A percentile compares a stretch with the other conserved stretches of the same genome.
These are phyloP conservation scores for Melipona beecheii DNA, from an alignment of 2,888 invertebrate species.

Conservation along the genomic window DNA sequence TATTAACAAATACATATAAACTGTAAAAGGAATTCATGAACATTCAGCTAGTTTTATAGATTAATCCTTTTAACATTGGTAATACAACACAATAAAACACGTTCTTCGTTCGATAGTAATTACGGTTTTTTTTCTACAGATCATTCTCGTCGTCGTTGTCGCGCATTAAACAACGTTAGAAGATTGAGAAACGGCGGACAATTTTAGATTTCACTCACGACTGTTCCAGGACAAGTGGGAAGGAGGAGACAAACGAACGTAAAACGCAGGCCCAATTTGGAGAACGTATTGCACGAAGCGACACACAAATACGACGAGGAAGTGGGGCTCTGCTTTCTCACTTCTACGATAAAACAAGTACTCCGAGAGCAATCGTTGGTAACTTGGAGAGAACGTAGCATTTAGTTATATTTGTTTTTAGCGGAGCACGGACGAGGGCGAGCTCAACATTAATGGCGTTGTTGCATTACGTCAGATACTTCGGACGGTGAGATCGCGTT, in stretches of 20 bases:
- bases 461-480: slow-evolving; percentile 18
- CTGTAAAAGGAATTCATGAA: no score
- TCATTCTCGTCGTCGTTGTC: no score
- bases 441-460: slow-evolving; percentile 28
- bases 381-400: background rate
- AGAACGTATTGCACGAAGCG: background rate
- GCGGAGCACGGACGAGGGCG: background rate
- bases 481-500: slow-evolving; percentile 6
- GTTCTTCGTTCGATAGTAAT: no score
- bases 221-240: background rate
- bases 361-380: slow-evolving; percentile 1
- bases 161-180: background rate
- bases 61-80: no score
- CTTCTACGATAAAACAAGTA: background rate
- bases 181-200: background rate
- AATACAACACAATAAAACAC: no score
- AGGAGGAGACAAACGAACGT: slow-evolving; percentile 3
- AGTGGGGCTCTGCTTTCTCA: background rate
- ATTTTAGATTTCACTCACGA: background rate
- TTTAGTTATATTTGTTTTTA: slow-evolving; percentile 22
- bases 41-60: no score
- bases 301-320: background rate
- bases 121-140: no score
- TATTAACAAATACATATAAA: no score
- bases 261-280: background rate